Evolutionary conservation across 1,140 invertebrate genomes (phyloP), one percentile per base, ranked within the genome.

Genomic region (Drosophila ohnishii): DNA sequence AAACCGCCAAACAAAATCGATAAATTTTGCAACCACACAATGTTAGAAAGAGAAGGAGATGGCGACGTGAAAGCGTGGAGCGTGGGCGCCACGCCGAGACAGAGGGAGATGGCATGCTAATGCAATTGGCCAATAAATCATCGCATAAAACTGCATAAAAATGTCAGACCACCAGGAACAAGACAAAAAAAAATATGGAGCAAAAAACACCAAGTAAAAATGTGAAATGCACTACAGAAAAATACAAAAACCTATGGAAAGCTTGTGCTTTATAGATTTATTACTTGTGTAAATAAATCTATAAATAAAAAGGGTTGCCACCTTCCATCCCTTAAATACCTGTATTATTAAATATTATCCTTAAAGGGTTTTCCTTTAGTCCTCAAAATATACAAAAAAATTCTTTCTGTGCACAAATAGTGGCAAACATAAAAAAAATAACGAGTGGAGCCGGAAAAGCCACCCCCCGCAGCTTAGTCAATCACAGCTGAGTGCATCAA

Each of bases 41-140:
- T 25, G 28, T 32, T 45, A 32, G 37, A 47, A 28, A 50, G 22
- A 42, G 22, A 16, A 8, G 3, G 25, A 30, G 22, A 35, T 37
- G 19, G 19, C 28, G n/a, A 16, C 9, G n/a, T 50, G 14, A 9
- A n/a, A 50, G 22, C 13, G 7, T 14, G 32, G 13, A 55, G 34
- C 34, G 32, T 55, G 42, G 28, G 51, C 16, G 50, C n/a, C 28
- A 37, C 28, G 50, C 16, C 28, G 28, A 11, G 42, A n/a, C 16
- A 42, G 50, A 61, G 35, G 2, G 48, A 53, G 58, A 55, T 7
- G 71, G 57, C 78, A 78, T 72, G 66, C 59, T 79, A 87, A 86
- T 87, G 82, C 83, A 86, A 86, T 86, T 82, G 82, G 60, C 66
- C 71, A 79, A 86, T 86, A 86, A 86, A 86, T 86, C 75, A 87